Evolutionary conservation across 2,888 invertebrate genomes (phyloP), one percentile per base, ranked within the genome.

Genomic region (Lysandra coridon): DNA sequence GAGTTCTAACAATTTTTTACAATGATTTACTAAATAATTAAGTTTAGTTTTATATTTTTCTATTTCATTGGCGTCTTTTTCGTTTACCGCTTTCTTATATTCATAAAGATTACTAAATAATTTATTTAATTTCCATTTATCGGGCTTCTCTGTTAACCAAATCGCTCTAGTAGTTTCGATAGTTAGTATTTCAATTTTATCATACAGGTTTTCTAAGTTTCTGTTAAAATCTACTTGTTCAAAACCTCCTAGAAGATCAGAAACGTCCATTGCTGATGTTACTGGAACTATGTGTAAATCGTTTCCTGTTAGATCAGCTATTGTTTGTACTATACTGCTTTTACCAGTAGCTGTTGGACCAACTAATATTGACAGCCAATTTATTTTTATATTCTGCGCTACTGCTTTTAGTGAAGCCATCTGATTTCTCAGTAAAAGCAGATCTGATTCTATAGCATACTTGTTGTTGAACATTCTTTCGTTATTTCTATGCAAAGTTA

Each of bases 171-270:
- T 90, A 14, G 91, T 90, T 79, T 92, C 89, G 79, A 95, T 90
- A 0, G 96, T 90, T 75, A 96, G 83, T 30, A 89, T 90, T 87
- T 96, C 95, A 33, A 96, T 93, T 86, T 92, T 92, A 81, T 95
- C 95, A 79, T 95, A 95, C 40, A 97, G 88, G 83, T 96, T 96
- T 84, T 97, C 97, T 74, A 98, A 93, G 87, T 97, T 97, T 84
- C 97, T 95, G 82, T 96, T 96, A 84, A 96, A 96, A 87, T 97
- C 97, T 1, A 95, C 95, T 96, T 99, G 99, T 95, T 99, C 99
- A 91, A 99, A 99, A 82, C 99, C 98, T 78, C 99, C 99, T 1
- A 99, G 95, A 78, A 99, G 96, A 88, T 99, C 99, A 0, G 97
- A 98, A 0, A 99, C 98, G 87, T 99, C 99, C 97, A 98, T 99